phyloP scores from a whole-genome alignment of 2,113 vertebrate genomes.

The Camelus dromedarius region DNA sequence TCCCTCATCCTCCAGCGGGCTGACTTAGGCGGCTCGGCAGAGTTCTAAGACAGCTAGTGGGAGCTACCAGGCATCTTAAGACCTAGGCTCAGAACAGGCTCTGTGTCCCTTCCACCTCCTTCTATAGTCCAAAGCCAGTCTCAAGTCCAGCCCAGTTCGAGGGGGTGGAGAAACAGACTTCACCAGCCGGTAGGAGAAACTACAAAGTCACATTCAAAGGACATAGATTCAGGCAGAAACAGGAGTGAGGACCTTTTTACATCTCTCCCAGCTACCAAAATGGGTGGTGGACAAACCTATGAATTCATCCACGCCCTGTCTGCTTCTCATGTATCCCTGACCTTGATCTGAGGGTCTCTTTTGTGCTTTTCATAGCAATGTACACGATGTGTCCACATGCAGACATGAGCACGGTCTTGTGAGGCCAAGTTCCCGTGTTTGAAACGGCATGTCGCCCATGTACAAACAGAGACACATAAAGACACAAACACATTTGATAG shows the following conservation, averaged over 20 bases:
- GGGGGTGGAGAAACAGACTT: background rate
- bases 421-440: background rate
- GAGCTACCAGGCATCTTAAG: background rate
- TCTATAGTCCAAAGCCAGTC: background rate
- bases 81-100: background rate
- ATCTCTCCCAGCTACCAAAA: background rate
- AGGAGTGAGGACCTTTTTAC: background rate
- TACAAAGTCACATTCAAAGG: background rate
- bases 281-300: background rate
- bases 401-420: accelerated
- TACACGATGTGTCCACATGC: accelerated
- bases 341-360: too few species aligned
- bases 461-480: background rate
- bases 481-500: background rate
- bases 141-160: background rate
- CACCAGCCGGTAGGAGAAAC: background rate
- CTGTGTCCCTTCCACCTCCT: background rate
- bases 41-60: background rate
- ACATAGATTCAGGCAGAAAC: background rate
- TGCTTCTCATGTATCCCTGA: background rate
- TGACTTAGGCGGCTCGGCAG: background rate
- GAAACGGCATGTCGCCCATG: background rate
- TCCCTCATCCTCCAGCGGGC: background rate
- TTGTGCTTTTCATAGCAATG: background rate
- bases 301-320: background rate